Base-by-base conservation (phyloP, 2,888 invertebrate genomes). In the Aphidius colemani region DNA sequence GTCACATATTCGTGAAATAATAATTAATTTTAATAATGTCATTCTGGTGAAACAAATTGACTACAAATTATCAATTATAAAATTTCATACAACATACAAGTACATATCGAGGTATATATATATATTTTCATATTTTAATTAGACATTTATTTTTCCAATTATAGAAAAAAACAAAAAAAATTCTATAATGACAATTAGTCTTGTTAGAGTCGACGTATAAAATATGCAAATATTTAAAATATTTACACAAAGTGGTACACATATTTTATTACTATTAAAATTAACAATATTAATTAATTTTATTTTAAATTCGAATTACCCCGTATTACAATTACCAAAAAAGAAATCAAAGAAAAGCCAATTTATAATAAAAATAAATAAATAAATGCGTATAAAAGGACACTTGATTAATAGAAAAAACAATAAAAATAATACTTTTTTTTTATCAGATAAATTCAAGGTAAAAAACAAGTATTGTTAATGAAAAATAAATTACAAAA, bases 121-220 rank as follows among this genome's bases (percentile, higher is more conserved):
- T 63, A 66, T 58, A 65, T 51, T 67, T 65, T 64, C 61, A 66
- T 62, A 59, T 59, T 55, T 63, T 64, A 57, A 60, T 59, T 55
- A 56, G 53, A 61, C 39, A n/a, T 46, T 48, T 44, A n/a, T 9
- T 51, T 43, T 30, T 18, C 30, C 50, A 13, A 43, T 56, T 13
- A 13, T 9, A 30, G 6, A 11, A 13, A 56, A 43, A 18, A 30
- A 13, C 6, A 60, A 18, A 60, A 18, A 30, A 30, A 30, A 0
- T 4, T 30, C 30, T 5, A 30, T 41, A 51, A 53, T 61, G 44
- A 63, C 30, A 45, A 45, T 5, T 30, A 30, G 5, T 9, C 43
- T 71, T 69, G 75, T 75, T 76, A 72, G 75, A 74, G 77, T 78
- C 5, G 30, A 69, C 72, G 81, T 81, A 81, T 79, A 81, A 80